Evolutionary conservation across 1,140 invertebrate genomes (phyloP).

Genomic region (Eumeta japonica): DNA sequence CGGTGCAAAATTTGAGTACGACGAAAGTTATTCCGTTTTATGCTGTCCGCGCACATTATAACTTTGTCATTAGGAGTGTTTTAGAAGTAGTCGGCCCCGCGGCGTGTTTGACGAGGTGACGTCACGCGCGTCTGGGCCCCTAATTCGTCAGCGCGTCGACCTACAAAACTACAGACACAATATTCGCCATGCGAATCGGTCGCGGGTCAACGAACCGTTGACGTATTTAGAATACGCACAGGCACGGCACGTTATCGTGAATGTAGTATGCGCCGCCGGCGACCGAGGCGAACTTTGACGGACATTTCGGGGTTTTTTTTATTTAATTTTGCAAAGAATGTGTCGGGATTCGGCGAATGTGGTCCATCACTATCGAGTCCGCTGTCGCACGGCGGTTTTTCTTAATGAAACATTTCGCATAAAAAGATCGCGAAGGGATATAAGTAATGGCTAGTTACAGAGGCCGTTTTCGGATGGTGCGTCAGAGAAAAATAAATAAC

Average conservation of each 20-base stretch:
- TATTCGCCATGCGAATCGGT: constrained; percentile 45
- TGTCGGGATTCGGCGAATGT: constrained; percentile 40
- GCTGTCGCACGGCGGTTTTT: not conserved
- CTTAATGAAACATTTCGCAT: not conserved
- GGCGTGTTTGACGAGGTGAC: no score
- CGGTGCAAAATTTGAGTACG: no score
- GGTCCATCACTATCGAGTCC: not conserved
- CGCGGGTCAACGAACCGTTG: constrained; percentile 51
- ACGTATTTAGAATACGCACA: constrained; percentile 55
- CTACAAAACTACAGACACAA: constrained; percentile 56
- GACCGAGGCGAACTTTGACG: constrained; percentile 32
- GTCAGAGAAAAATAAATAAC: not conserved
- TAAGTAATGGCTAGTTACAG: no score
- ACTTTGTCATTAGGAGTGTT: no score
- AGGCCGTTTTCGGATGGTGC: no score
- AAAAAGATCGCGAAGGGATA: no score
- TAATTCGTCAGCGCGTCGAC: constrained; percentile 46
- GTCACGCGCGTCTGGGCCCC: constrained; percentile 43
- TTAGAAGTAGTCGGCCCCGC: no score
- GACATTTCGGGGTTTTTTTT: constrained; percentile 46
- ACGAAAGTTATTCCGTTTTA: no score
- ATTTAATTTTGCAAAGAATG: constrained; percentile 49
- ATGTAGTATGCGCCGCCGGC: constrained; percentile 43
- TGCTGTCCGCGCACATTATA: no score
- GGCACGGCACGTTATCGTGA: constrained; percentile 47